Conservation (phyloP, 2,113 vertebrate genomes). For the Benitochromis conjunctus region DNA sequence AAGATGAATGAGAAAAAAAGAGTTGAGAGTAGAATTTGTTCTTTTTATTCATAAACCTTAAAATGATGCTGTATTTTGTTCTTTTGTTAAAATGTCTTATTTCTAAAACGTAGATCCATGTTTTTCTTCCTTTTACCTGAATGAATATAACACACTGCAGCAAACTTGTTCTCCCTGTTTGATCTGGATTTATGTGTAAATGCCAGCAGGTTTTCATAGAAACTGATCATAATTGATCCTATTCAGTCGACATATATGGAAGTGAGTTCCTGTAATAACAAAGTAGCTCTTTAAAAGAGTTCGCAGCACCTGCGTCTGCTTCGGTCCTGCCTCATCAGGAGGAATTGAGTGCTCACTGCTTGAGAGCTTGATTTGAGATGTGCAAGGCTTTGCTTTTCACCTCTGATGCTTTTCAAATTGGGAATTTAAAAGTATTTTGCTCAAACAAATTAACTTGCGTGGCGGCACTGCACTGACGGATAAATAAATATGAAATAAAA, state of each 20-base stretch:
- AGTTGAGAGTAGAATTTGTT: neutral
- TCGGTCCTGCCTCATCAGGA: accelerated
- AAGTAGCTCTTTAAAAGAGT: neutral
- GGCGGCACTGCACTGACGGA: neutral
- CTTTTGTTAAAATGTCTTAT: neutral
- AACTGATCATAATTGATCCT: neutral
- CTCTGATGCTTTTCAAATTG: neutral
- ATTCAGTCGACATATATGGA: neutral
- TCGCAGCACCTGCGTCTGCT: neutral
- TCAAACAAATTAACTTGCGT: neutral
- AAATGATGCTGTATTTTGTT: accelerated
- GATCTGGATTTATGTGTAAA: neutral
- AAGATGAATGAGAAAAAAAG: too few relatives aligned
- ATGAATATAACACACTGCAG: neutral
- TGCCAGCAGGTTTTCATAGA: neutral
- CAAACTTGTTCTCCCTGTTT: neutral
- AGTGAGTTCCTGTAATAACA: neutral
- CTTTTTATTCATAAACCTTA: neutral
- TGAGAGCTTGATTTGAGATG: too few relatives aligned
- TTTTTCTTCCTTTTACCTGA: neutral
- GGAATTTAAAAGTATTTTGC: neutral
- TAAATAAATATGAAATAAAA: neutral
- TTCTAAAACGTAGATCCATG: neutral
- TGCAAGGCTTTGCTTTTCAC: neutral
- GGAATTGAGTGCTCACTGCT: neutral